A percentile compares a stretch with the other conserved stretches of the same genome.
phyloP scores from a whole-genome alignment of 2,888 invertebrate species.

The Aelia acuminata region DNA sequence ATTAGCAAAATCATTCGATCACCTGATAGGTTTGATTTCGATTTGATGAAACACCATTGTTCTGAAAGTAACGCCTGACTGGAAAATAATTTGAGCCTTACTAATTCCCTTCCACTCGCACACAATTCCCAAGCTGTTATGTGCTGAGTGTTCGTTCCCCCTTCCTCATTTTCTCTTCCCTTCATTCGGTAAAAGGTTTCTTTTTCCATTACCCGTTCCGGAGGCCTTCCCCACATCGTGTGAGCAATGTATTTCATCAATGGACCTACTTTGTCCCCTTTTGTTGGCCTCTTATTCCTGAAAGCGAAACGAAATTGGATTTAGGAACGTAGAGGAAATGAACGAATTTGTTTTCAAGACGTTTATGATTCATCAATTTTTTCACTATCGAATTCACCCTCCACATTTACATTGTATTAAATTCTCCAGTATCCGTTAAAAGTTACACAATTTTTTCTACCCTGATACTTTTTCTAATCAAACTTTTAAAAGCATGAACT shows the following conservation, averaged over 20 bases:
- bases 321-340: neutral
- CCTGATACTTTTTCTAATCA: too few relatives aligned
- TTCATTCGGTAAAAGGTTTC: slow-evolving; percentile 30
- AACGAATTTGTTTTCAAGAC: neutral
- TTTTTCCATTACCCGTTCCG: slow-evolving; percentile 5
- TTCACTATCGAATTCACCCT: too few relatives aligned
- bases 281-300: slow-evolving; percentile 10
- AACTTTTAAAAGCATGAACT: too few relatives aligned
- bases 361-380: neutral
- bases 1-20: too few relatives aligned
- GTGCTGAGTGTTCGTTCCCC: neutral
- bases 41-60: neutral
- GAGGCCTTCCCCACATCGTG: neutral
- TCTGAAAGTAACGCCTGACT: neutral
- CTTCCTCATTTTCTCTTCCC: neutral
- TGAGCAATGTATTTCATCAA: slow-evolving; percentile 16
- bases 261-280: slow-evolving; percentile 4
- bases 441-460: too few relatives aligned
- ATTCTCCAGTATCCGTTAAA: too few relatives aligned
- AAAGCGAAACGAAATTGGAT: neutral
- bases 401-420: too few relatives aligned
- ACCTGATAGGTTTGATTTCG: too few relatives aligned
- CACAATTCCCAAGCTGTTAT: neutral
- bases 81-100: neutral
- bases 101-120: neutral